phyloP scores from a whole-genome alignment of 1,140 invertebrate species.

The Colletes latitarsis region DNA sequence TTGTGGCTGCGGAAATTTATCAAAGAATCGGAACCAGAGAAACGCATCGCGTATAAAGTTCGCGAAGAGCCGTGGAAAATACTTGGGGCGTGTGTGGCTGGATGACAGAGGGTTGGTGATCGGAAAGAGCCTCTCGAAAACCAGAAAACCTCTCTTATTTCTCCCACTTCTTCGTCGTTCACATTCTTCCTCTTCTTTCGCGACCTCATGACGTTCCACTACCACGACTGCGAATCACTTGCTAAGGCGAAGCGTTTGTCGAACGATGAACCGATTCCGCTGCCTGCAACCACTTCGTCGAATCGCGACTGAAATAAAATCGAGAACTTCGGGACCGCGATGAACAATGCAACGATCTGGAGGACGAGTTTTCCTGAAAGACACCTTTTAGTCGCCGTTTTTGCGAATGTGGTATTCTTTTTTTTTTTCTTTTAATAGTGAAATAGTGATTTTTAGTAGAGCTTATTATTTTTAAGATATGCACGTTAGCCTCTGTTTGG shows the following conservation, averaged over 20 bases:
- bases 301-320: slow-evolving; percentile 44
- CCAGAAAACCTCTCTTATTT: not conserved
- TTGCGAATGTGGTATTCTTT: too few species aligned
- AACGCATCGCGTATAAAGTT: slow-evolving; percentile 16
- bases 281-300: slow-evolving; percentile 1
- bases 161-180: not conserved
- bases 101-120: slow-evolving; percentile 26
- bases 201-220: not conserved
- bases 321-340: slow-evolving; percentile 27
- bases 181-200: not conserved
- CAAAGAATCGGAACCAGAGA: not conserved
- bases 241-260: slow-evolving; percentile 22
- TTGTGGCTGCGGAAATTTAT: too few species aligned
- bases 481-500: too few species aligned
- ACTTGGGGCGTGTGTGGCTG: slow-evolving; percentile 10
- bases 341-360: not conserved
- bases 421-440: too few species aligned
- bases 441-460: too few species aligned
- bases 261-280: slow-evolving; percentile 45
- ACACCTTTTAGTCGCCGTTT: too few species aligned
- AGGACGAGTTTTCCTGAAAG: too few species aligned
- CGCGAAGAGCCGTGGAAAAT: not conserved
- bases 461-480: too few species aligned
- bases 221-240: slow-evolving; percentile 41
- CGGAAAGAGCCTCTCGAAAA: slow-evolving; percentile 36